Evolutionary conservation across 2,888 invertebrate species (phyloP), one percentile per base, ranked within the genome.

Genomic region (Hartigia nigra): DNA sequence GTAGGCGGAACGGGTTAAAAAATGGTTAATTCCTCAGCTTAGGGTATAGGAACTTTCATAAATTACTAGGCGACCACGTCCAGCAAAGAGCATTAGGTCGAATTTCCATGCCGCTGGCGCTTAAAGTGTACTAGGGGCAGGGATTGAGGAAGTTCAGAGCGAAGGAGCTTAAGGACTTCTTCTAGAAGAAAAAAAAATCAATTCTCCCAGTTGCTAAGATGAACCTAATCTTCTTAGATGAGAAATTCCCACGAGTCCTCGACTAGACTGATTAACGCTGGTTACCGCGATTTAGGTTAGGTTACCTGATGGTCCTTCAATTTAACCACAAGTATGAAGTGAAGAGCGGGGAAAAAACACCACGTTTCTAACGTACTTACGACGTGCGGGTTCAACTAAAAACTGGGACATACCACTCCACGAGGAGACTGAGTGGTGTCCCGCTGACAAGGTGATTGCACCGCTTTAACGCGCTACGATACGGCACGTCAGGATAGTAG

Each of bases 371-470:
- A 55, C 55, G 55, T 55, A 9, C 55, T 55, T 23, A 55, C 55
- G 55, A 55, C 23, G 31, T 72, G 72, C 72, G 72, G 32, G 72
- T 72, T 72, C 72, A 72, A 72, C 72, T 31, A 12, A 72, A 72
- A 72, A 72, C 72, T 72, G 31, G 72, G 72, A 72, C 72, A 72
- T 72, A 72, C 31, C 32, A 72, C 72, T 72, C 31, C 31, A 72
- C 72, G 12, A 72, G 31, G 31, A 72, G 72, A 14, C 72, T 34
- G 72, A 72, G 72, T 72, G 72, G 72, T 72, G 72, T 72, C 32
- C 31, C 72, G 72, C 72, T 72, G 72, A 72, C 72, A 72, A 72
- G 72, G 72, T 72, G 72, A 72, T 72, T 72, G 72, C 72, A 72
- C 72, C 72, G 31, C 72, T 72, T 72, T 72, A 72, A 72, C 31